Conservation (phyloP, 2,888 invertebrate species). For the Plutella xylostella region DNA sequence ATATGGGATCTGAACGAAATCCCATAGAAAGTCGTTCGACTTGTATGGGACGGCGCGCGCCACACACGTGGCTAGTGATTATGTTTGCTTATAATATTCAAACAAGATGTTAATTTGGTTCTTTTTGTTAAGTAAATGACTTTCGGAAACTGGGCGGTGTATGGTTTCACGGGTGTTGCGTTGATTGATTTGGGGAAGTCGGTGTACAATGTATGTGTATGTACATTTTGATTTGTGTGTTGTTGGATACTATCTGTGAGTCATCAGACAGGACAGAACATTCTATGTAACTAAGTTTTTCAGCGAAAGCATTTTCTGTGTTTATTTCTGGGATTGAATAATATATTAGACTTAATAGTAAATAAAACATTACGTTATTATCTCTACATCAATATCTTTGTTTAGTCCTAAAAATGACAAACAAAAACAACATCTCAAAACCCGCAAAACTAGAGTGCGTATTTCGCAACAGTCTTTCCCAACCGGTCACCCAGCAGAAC, state of each 20-base stretch:
- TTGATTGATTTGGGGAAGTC: background rate
- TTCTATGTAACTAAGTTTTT: no score
- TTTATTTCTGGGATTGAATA: no score
- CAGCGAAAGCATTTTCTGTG: no score
- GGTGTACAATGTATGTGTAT: no score
- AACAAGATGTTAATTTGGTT: constrained; percentile 68
- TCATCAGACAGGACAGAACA: no score
- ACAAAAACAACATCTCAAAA: background rate
- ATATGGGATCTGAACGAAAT: constrained; percentile 59
- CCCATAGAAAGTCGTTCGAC: constrained; percentile 37
- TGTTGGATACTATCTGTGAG: no score
- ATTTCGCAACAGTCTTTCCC: background rate
- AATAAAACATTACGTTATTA: no score
- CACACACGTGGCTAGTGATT: constrained; percentile 56
- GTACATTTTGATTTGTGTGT: no score
- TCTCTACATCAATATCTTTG: no score
- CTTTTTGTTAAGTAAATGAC: constrained; percentile 57
- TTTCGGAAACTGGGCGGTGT: constrained; percentile 35
- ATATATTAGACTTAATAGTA: no score
- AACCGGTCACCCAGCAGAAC: background rate
- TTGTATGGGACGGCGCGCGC: constrained; percentile 48
- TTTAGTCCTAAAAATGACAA: background rate
- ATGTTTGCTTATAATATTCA: constrained; percentile 65
- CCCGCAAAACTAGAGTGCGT: background rate
- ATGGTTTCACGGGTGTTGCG: background rate